phyloP scores from a whole-genome alignment of 2,113 vertebrate species.

The Collichthys lucidus region DNA sequence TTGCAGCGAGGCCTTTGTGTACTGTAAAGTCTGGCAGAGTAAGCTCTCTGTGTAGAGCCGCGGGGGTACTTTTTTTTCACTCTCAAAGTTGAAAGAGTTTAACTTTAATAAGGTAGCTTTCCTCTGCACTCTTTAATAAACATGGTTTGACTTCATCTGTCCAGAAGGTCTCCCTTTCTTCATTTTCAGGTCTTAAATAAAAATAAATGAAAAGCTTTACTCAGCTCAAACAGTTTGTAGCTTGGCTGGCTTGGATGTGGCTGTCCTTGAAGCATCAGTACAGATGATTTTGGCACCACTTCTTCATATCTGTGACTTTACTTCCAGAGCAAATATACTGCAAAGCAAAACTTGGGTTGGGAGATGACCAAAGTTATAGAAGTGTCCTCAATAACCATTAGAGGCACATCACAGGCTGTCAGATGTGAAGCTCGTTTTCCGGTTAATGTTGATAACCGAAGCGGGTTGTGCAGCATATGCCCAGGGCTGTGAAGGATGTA shows the following conservation, averaged over 20 bases:
- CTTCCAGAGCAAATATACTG: background rate
- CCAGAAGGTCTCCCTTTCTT: background rate
- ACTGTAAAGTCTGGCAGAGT: conserved; percentile 11
- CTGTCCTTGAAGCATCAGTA: conserved; percentile 10
- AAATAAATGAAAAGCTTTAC: background rate
- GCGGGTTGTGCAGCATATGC: conserved; percentile 66
- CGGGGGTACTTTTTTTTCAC: background rate
- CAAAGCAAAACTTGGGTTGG: conserved; percentile 20
- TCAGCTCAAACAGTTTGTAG: background rate
- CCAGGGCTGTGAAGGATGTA: conserved; percentile 63
- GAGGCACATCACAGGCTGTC: conserved; percentile 40
- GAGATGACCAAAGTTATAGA: conserved; percentile 42
- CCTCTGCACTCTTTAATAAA: background rate
- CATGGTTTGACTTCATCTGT: background rate
- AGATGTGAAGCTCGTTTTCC: conserved; percentile 60
- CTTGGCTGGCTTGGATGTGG: background rate
- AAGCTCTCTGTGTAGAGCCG: conserved; percentile 14
- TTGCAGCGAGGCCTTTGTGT: conserved; percentile 5
- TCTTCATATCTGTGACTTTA: conserved; percentile 14
- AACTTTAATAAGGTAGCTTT: background rate
- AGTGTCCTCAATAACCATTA: conserved; percentile 47
- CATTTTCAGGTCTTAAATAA: background rate
- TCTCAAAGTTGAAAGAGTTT: background rate
- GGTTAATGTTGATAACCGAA: conserved; percentile 63
- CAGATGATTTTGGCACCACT: conserved; percentile 10